These are phyloP conservation scores for Torymus auratus DNA, from an alignment of 2,888 invertebrate genomes.

Conservation along the genomic window DNA sequence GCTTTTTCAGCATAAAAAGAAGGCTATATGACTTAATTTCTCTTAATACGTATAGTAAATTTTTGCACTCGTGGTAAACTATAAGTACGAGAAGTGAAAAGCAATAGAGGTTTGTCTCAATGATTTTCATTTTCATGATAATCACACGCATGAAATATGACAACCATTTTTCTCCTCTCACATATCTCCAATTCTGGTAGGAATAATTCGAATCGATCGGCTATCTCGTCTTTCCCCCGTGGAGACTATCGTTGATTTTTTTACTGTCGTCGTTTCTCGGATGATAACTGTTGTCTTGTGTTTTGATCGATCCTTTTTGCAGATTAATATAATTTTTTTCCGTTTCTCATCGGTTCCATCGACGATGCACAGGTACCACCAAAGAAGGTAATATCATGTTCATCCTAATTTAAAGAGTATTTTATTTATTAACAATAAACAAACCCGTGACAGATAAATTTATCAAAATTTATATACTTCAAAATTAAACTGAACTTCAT, in stretches of 20 bases:
- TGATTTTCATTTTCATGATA: slow-evolving; percentile 25
- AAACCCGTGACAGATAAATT: background rate
- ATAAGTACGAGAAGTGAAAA: slow-evolving; percentile 29
- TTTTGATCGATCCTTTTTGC: slow-evolving; percentile 63
- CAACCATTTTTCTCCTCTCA: background rate
- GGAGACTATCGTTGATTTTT: slow-evolving; percentile 12
- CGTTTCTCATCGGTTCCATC: slow-evolving; percentile 69
- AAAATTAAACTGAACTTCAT: background rate
- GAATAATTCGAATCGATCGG: slow-evolving; percentile 30
- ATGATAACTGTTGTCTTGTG: slow-evolving; percentile 61
- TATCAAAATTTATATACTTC: slow-evolving; percentile 3
- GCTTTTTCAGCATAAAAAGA: too few species aligned
- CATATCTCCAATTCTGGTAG: background rate
- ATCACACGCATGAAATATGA: slow-evolving; percentile 33
- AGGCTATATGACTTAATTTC: background rate
- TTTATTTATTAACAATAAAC: slow-evolving; percentile 4
- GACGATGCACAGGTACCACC: slow-evolving; percentile 71
- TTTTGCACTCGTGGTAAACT: slow-evolving; percentile 24
- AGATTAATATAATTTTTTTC: slow-evolving; percentile 68
- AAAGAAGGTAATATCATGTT: slow-evolving; percentile 71
- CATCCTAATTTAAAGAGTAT: slow-evolving; percentile 59
- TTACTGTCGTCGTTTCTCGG: slow-evolving; percentile 42
- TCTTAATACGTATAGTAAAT: background rate
- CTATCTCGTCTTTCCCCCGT: slow-evolving; percentile 33
- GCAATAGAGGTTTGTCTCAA: slow-evolving; percentile 34